Base-by-base conservation (phyloP, 1,140 invertebrate species). In the Drosophila trapezifrons region DNA sequence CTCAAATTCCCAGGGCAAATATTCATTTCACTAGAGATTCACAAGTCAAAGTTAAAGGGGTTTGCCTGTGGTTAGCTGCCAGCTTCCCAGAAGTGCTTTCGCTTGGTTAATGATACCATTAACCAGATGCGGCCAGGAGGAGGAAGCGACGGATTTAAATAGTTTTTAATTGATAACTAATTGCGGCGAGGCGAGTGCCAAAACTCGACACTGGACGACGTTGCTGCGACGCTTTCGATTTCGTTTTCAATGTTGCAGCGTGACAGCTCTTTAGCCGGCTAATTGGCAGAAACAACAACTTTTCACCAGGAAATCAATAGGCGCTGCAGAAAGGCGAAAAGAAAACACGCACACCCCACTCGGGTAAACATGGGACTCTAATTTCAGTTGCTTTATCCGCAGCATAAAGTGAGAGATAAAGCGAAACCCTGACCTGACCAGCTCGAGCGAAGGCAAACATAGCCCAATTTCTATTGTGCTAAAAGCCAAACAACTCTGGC, bases 291-390 rank as follows among this genome's bases (percentile, higher is more conserved):
- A 84, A 57, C 71, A 63, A 76, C 80, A 71, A 78, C 83, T 76
- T 86, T 86, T 79, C 82, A 87, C 82, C 83, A 87, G 82, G 83
- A 87, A 86, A 86, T 65, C 83, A 60, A 54, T 57, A 45, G 47
- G 62, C 25, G 27, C 12, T 18, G 22, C 13, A 42, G 22, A 60
- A 29, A 60, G 45, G 42, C 22, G 35, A 62, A 52, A 40, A 52
- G 15, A 49, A 13, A 40, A 27, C 58, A 47, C 73, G 29, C 38
- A 42, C 40, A 32, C 38, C 43, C 49, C 29, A 25, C 32, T n/a
- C n/a, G n/a, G n/a, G n/a, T n/a, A n/a, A 47, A n/a, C 29, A 35
- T 18, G 4, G 29, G 51, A 15, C 27, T 20, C 18, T 18, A 35
- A n/a, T 40, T 40, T 58, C 59, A 37, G 22, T 12, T n/a, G 35